These are phyloP conservation scores for Neopelma chrysocephalum DNA, from an alignment of 2,797 vertebrate species.

Conservation along the genomic window DNA sequence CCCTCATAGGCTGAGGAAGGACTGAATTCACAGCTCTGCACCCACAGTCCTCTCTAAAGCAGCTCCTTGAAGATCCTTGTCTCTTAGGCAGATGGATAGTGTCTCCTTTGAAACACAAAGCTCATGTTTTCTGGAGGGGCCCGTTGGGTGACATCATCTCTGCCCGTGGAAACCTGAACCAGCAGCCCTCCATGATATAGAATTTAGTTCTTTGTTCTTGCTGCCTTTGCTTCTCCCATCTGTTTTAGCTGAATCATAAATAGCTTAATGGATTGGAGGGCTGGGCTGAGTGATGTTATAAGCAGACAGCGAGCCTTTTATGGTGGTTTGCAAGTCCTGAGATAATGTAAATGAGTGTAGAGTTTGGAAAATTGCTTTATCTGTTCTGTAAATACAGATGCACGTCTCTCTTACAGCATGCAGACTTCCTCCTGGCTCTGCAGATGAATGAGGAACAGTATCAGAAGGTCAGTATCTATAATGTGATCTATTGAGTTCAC, in stretches of 20 bases:
- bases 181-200: not conserved
- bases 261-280: constrained; percentile 49
- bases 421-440: constrained; percentile 94
- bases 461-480: constrained; percentile 83
- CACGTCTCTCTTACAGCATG: constrained; percentile 80
- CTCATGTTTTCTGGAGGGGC: not conserved
- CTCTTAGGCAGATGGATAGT: not conserved
- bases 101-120: not conserved
- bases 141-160: not conserved
- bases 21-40: not conserved
- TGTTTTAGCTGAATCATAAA: constrained; percentile 61
- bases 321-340: not conserved
- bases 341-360: not conserved
- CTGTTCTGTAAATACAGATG: not conserved
- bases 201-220: constrained; percentile 34
- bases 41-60: not conserved
- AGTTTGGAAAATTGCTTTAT: not conserved
- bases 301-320: not conserved
- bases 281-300: not conserved
- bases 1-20: not conserved
- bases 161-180: constrained; percentile 19
- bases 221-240: constrained; percentile 42
- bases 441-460: constrained; percentile 98
- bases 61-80: not conserved
- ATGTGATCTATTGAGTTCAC: not conserved